Conservation (phyloP, 2,113 vertebrate genomes). For the Stigmatopora nigra region DNA sequence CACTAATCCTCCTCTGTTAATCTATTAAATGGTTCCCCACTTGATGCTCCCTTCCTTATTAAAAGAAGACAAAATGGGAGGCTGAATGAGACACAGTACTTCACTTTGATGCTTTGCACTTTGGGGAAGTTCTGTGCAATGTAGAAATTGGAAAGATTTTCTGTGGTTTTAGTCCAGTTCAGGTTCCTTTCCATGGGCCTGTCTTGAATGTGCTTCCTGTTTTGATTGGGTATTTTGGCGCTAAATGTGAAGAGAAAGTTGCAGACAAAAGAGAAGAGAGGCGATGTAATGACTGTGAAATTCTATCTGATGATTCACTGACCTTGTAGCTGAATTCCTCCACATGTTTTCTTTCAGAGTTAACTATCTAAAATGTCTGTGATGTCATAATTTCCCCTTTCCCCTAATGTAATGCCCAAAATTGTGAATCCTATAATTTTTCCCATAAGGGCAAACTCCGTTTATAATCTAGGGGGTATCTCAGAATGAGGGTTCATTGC, state of each 20-base stretch:
- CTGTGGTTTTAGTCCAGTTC: not conserved
- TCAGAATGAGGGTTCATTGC: not conserved
- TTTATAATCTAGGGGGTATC: not conserved
- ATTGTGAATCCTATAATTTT: not conserved
- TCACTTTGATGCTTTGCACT: not conserved
- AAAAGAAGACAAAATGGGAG: not conserved
- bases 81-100: not conserved
- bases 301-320: not conserved
- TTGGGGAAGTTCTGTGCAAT: not conserved
- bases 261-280: not conserved
- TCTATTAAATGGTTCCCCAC: not conserved
- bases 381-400: slow-evolving; percentile 1
- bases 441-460: not conserved
- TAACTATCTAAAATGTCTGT: not conserved
- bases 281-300: slow-evolving; percentile 6
- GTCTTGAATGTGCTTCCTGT: not conserved
- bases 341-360: slow-evolving; percentile 8
- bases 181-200: not conserved
- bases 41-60: not conserved
- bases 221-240: not conserved
- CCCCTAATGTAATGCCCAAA: not conserved
- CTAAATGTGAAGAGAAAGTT: not conserved
- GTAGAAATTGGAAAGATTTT: not conserved
- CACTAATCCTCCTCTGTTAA: not conserved
- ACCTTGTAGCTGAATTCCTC: slow-evolving; percentile 3